Percentiles rank a stretch among this genome's conserved stretches.
These are phyloP conservation scores for Centruroides vittatus DNA, from an alignment of 1,140 invertebrate species.

Conservation along the genomic window DNA sequence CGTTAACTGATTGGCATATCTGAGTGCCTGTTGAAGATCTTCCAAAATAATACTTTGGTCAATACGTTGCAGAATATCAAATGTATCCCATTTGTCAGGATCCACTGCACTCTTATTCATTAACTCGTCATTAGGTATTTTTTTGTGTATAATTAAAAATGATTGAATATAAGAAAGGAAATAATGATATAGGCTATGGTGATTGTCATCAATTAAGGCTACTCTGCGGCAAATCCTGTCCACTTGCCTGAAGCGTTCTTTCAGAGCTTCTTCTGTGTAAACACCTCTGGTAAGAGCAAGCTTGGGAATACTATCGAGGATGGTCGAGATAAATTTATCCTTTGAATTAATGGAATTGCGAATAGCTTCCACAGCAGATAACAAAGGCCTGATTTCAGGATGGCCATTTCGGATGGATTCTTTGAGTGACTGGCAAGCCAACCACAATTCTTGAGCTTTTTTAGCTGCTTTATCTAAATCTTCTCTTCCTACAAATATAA, in stretches of 20 bases:
- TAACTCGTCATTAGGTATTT: constrained; percentile 18
- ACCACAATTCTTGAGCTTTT: constrained; percentile 77
- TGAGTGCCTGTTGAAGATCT: constrained; percentile 64
- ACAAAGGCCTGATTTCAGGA: constrained; percentile 47
- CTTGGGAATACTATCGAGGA: constrained; percentile 45
- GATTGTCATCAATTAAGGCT: constrained; percentile 60
- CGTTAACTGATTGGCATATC: constrained; percentile 76
- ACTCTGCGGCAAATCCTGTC: constrained; percentile 41
- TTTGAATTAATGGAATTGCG: constrained; percentile 47
- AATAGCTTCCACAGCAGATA: constrained; percentile 54
- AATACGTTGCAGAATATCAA: constrained; percentile 67
- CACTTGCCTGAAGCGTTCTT: constrained; percentile 68
- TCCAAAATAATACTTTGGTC: constrained; percentile 75
- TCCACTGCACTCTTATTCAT: constrained; percentile 26
- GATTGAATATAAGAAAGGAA: constrained; percentile 75
- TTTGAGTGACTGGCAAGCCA: constrained; percentile 73
- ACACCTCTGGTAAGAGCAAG: constrained; percentile 63
- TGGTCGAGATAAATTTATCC: constrained; percentile 4
- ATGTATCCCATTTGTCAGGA: constrained; percentile 52
- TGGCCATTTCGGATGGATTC: constrained; percentile 12
- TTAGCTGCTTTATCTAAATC: constrained; percentile 60
- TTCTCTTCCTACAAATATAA: constrained; percentile 45
- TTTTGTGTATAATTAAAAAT: constrained; percentile 26
- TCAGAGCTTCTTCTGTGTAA: constrained; percentile 65
- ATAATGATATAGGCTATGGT: constrained; percentile 52